A percentile compares a stretch with the other conserved stretches of the same genome.
phyloP scores from a whole-genome alignment of 37 sponge, comb jelly and placozoan species.

The Ianthella basta region DNA sequence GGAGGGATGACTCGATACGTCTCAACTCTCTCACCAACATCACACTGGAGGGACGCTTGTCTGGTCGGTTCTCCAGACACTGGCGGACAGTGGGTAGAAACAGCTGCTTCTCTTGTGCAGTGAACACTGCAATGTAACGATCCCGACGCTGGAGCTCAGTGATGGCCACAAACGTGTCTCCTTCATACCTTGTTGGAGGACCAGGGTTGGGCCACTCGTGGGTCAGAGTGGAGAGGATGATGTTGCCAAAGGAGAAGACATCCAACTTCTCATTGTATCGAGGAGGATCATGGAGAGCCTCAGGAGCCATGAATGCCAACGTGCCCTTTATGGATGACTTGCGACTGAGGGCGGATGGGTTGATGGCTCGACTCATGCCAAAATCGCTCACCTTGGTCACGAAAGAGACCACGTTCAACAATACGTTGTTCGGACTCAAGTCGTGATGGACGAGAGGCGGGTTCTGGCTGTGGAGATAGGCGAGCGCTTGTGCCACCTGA shows the following conservation, averaged over 20 bases:
- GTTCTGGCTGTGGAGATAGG: no score
- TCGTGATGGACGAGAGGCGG: no score
- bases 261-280: neutral
- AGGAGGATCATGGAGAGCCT: neutral
- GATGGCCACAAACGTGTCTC: neutral
- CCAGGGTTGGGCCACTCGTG: slow-evolving; percentile 3
- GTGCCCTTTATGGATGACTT: no score
- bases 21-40: neutral
- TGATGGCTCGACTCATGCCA: no score
- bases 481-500: no score
- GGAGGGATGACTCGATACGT: neutral
- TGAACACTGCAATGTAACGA: neutral
- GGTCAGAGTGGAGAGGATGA: neutral
- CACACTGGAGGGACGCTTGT: neutral
- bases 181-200: neutral
- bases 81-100: neutral
- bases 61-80: neutral
- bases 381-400: no score
- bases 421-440: no score
- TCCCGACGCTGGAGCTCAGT: slow-evolving; percentile 2
- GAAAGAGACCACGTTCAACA: no score
- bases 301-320: neutral
- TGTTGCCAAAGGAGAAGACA: neutral
- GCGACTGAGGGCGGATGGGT: no score
- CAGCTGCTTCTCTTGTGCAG: neutral